Conservation (phyloP, 2,797 vertebrate species). For the Poecilia wingei region DNA sequence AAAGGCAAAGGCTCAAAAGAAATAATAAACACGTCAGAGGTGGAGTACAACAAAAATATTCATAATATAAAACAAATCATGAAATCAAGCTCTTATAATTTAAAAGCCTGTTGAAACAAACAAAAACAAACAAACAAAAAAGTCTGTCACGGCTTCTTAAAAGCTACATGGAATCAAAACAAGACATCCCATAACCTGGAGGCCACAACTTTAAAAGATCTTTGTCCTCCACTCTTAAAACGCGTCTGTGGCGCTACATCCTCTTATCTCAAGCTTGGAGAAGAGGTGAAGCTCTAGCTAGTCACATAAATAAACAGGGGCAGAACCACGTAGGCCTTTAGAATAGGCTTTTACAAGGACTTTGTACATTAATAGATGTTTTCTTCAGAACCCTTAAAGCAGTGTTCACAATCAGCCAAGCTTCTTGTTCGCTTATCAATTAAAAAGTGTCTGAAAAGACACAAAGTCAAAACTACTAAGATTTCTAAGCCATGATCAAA, state of each 20-base stretch:
- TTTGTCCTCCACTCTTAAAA: neutral
- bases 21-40: neutral
- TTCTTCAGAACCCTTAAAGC: neutral
- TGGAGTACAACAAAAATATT: neutral
- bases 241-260: neutral
- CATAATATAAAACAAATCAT: neutral
- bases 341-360: neutral
- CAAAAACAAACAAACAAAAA: neutral
- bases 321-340: neutral
- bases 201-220: neutral
- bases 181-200: neutral
- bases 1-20: neutral
- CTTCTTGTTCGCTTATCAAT: neutral
- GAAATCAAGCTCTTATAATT: neutral
- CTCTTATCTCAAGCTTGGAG: neutral
- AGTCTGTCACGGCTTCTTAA: neutral
- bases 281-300: neutral
- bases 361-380: neutral
- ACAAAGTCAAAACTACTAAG: neutral
- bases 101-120: neutral
- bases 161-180: neutral
- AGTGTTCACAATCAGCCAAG: neutral
- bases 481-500: neutral
- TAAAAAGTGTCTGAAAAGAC: neutral
- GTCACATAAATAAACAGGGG: neutral